These are phyloP conservation scores for Zeus faber DNA, from an alignment of 2,113 vertebrate genomes.

Conservation along the genomic window DNA sequence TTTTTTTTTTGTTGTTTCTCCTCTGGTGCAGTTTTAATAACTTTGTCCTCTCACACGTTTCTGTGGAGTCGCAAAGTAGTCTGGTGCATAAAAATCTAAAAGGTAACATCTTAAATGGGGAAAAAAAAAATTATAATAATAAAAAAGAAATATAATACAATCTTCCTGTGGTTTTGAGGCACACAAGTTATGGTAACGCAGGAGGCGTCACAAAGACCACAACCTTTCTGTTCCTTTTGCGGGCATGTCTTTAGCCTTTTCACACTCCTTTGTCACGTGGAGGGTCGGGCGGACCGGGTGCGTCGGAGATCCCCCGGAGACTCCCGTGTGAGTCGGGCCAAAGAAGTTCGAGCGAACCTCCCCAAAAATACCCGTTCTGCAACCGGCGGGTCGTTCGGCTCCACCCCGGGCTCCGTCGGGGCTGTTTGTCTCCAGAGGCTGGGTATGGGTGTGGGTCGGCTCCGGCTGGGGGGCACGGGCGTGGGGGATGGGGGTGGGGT, in stretches of 20 bases:
- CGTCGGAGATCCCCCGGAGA: not conserved
- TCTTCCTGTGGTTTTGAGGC: conserved; percentile 58
- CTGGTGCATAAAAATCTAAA: conserved; percentile 67
- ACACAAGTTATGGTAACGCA: conserved; percentile 45
- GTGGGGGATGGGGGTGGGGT: conserved; percentile 4
- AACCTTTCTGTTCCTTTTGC: conserved; percentile 18
- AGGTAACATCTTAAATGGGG: conserved; percentile 69
- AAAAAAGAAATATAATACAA: too few relatives aligned
- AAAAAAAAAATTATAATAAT: conserved; percentile 47
- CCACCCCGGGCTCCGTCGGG: not conserved
- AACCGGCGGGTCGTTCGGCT: not conserved
- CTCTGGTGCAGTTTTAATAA: conserved; percentile 4
- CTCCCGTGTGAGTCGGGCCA: conserved; percentile 4
- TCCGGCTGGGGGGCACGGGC: not conserved
- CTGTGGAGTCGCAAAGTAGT: conserved; percentile 57
- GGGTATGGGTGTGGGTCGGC: too few relatives aligned
- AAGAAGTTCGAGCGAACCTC: conserved; percentile 7
- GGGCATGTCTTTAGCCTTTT: not conserved
- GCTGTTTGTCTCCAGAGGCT: conserved; percentile 3
- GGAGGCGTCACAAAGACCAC: conserved; percentile 16
- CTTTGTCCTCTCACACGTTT: conserved; percentile 12
- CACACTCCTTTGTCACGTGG: conserved; percentile 16
- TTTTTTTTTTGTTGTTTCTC: too few relatives aligned
- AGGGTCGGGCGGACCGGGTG: conserved; percentile 21
- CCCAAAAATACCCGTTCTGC: not conserved